These are phyloP conservation scores for Canis aureus DNA, from an alignment of 2,113 vertebrate genomes.

Conservation along the genomic window DNA sequence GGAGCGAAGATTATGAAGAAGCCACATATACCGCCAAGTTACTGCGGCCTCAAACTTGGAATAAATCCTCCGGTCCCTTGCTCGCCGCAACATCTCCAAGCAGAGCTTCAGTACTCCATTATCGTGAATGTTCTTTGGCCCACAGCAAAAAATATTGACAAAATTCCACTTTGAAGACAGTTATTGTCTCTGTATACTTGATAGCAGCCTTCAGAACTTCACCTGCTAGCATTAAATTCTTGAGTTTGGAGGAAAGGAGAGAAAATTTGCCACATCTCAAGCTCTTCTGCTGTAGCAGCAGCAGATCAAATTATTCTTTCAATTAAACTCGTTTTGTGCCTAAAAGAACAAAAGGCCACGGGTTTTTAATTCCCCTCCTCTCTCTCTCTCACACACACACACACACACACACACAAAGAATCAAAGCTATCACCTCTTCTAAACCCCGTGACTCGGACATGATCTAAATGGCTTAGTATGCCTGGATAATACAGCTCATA, in stretches of 20 bases:
- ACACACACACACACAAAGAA: neutral
- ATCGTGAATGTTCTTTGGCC: constrained; percentile 87
- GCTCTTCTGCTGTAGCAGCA: constrained; percentile 82
- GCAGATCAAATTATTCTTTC: constrained; percentile 89
- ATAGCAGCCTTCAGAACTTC: constrained; percentile 88
- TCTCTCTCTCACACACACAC: constrained; percentile 1
- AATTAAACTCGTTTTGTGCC: constrained; percentile 86
- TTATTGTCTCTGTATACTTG: constrained; percentile 89
- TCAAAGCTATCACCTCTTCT: constrained; percentile 69
- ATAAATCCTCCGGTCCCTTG: constrained; percentile 82
- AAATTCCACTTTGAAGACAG: constrained; percentile 88
- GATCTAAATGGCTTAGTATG: constrained; percentile 72
- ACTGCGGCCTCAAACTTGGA: constrained; percentile 72
- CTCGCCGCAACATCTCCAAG: constrained; percentile 80
- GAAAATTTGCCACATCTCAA: constrained; percentile 86
- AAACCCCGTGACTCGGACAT: constrained; percentile 46
- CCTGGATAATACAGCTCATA: constrained; percentile 68
- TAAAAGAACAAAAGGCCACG: constrained; percentile 79
- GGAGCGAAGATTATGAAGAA: constrained; percentile 81
- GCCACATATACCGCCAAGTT: constrained; percentile 76
- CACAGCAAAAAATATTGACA: constrained; percentile 89
- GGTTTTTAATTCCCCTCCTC: neutral
- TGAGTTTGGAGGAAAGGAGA: constrained; percentile 85
- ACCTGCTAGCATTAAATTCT: constrained; percentile 89
- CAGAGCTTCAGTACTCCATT: constrained; percentile 85